Conservation (phyloP, 1,140 invertebrate species). For the Ooceraea biroi region DNA sequence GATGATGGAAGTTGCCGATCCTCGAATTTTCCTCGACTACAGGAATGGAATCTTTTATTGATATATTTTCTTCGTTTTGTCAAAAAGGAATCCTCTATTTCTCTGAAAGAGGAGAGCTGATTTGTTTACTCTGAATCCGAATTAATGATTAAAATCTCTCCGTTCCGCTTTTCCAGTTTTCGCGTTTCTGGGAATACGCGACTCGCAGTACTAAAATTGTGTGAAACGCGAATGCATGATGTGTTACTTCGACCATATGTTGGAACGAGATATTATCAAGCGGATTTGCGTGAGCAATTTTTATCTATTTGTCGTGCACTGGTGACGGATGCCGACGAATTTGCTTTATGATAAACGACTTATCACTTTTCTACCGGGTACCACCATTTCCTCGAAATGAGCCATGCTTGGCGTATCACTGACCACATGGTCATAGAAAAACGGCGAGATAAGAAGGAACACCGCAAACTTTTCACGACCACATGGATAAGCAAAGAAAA, state of each 20-base stretch:
- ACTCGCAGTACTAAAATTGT: background rate
- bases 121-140: too few species aligned
- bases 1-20: too few species aligned
- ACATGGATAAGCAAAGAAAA: conserved; percentile 6
- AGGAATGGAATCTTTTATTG: too few species aligned
- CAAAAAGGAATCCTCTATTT: too few species aligned
- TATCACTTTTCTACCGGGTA: conserved; percentile 26
- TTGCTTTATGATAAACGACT: conserved; percentile 23
- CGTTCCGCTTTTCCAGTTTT: background rate
- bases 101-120: too few species aligned
- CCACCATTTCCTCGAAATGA: background rate
- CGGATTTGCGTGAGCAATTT: conserved; percentile 5
- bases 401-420: background rate
- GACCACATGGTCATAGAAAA: background rate
- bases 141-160: background rate
- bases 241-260: conserved; percentile 15
- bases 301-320: background rate
- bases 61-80: too few species aligned
- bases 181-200: background rate
- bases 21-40: too few species aligned
- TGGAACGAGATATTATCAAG: background rate
- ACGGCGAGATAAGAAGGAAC: conserved; percentile 37
- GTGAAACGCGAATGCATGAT: background rate
- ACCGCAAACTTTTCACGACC: conserved; percentile 22
- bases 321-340: background rate